A percentile compares a stretch with the other conserved stretches of the same genome.
These are phyloP conservation scores for Hirundo rustica DNA, from an alignment of 2,797 vertebrate genomes.

Conservation along the genomic window DNA sequence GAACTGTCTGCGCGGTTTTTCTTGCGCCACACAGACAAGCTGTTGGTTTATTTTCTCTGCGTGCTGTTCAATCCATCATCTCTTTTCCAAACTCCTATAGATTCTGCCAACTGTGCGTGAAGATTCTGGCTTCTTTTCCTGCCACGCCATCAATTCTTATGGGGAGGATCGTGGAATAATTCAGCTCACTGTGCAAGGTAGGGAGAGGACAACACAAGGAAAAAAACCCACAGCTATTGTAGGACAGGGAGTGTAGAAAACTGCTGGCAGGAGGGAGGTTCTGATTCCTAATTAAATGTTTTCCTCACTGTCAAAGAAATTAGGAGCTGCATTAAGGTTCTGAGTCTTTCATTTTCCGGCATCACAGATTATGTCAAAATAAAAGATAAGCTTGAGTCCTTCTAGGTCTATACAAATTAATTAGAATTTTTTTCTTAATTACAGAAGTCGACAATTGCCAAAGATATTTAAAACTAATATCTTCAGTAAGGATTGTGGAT, in stretches of 20 bases:
- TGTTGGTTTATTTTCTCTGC: background rate
- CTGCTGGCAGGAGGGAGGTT: background rate
- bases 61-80: background rate
- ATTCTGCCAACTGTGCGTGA: constrained; percentile 96
- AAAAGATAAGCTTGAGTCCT: background rate
- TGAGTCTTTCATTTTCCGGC: background rate
- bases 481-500: background rate
- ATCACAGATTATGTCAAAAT: background rate
- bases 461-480: background rate
- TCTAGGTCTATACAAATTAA: background rate
- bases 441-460: background rate
- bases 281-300: background rate
- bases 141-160: constrained; percentile 98
- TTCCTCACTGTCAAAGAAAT: background rate
- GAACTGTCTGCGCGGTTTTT: background rate
- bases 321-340: background rate
- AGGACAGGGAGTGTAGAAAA: constrained; percentile 18
- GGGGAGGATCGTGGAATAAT: constrained; percentile 98
- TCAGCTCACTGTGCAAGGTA: constrained; percentile 98
- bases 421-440: background rate
- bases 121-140: constrained; percentile 99
- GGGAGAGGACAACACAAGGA: constrained; percentile 22
- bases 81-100: constrained; percentile 74
- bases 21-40: background rate
- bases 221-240: background rate